phyloP scores from a whole-genome alignment of 2,888 invertebrate genomes.

The Tinea pellionella region DNA sequence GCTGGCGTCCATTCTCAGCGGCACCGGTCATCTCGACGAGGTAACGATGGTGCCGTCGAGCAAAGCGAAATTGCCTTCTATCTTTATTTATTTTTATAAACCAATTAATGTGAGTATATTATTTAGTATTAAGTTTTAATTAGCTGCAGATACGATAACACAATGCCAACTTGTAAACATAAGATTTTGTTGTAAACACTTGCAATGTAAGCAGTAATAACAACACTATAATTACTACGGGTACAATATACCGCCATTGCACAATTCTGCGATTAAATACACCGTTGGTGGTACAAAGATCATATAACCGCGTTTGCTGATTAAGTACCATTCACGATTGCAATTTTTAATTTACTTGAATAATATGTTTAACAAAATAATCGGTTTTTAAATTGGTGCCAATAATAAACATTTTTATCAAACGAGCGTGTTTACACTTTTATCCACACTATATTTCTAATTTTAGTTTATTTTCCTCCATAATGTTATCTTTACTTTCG shows the following conservation, averaged over 20 bases:
- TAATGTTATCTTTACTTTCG: no score
- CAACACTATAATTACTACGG: not conserved
- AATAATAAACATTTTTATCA: no score
- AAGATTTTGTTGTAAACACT: not conserved
- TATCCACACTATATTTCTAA: no score
- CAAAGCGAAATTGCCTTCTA: not conserved
- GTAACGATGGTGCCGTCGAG: slow-evolving; percentile 1
- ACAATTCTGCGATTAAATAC: not conserved
- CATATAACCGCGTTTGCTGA: not conserved
- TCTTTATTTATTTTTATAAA: slow-evolving; percentile 4
- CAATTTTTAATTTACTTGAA: not conserved
- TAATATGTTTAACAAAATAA: not conserved
- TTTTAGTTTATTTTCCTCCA: no score
- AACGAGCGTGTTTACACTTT: no score
- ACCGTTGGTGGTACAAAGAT: slow-evolving; percentile 5
- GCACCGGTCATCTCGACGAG: slow-evolving; percentile 20
- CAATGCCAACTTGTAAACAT: no score
- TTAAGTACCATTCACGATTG: not conserved
- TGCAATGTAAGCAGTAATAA: not conserved
- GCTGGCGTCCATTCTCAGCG: slow-evolving; percentile 37
- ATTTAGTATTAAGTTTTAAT: not conserved
- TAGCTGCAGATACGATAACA: not conserved
- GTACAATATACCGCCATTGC: not conserved
- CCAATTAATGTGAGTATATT: not conserved
- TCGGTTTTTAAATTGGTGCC: not conserved